These are phyloP conservation scores for Paedocypris micromegethes DNA, from an alignment of 2,797 vertebrate species.

Conservation along the genomic window DNA sequence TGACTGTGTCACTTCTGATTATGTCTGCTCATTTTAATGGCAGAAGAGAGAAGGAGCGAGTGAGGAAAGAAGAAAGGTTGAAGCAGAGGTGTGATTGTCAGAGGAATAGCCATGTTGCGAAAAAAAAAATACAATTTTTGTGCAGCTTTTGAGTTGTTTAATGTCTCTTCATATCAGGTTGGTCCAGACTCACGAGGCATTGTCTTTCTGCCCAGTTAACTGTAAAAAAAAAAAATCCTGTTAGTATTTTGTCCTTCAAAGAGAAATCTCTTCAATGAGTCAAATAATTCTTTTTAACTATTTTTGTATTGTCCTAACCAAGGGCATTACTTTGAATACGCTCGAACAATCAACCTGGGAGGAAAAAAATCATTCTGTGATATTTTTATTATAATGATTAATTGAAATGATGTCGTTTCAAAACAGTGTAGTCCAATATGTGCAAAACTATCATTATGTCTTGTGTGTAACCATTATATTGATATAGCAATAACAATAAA, in stretches of 20 bases:
- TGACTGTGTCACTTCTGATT: conserved; percentile 99
- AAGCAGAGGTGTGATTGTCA: conserved; percentile 42
- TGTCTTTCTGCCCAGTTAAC: neutral
- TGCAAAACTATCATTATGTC: no score
- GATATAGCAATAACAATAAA: no score
- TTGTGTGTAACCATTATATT: no score
- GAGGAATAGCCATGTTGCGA: conserved; percentile 45
- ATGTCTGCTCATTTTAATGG: conserved; percentile 87
- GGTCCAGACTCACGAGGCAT: conserved; percentile 34
- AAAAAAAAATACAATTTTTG: conserved; percentile 7
- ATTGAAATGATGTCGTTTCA: no score
- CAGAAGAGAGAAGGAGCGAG: conserved; percentile 56
- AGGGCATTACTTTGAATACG: no score
- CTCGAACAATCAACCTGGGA: no score
- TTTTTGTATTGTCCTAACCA: no score
- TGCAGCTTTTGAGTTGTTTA: conserved; percentile 11
- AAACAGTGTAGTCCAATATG: no score
- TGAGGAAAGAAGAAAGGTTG: conserved; percentile 31
- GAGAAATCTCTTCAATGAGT: neutral
- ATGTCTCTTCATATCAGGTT: neutral
- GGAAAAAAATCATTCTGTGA: no score
- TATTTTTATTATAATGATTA: no score
- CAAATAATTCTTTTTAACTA: no score
- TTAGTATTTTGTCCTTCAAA: neutral
- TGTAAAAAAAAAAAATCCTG: neutral